A percentile compares a stretch with the other conserved stretches of the same genome.
Evolutionary conservation across 2,113 vertebrate species (phyloP).

Genomic region (Oriolus oriolus): DNA sequence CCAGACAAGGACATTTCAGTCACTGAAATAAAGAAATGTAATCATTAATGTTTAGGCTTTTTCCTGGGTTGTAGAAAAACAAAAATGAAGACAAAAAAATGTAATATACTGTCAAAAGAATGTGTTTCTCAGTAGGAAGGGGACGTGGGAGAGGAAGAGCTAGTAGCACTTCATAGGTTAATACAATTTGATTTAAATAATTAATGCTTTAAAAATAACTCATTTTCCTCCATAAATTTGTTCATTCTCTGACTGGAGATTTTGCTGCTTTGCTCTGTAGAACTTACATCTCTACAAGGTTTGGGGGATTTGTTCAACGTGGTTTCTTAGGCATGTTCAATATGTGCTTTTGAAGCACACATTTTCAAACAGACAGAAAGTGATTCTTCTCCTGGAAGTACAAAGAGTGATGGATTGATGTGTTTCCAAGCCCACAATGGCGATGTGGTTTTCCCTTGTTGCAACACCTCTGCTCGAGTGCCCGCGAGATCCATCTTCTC

Average conservation of each 20-base stretch:
- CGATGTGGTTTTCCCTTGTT: background rate
- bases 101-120: background rate
- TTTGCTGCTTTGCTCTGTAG: background rate
- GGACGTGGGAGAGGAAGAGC: background rate
- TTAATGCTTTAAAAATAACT: background rate
- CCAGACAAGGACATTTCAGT: conserved; percentile 3
- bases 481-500: background rate
- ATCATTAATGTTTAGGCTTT: background rate
- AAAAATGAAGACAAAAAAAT: background rate
- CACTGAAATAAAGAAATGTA: background rate
- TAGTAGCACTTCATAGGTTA: background rate
- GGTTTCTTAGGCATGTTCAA: background rate
- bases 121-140: background rate
- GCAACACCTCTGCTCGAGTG: background rate
- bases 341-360: background rate
- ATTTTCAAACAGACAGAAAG: background rate
- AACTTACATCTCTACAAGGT: background rate
- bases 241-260: background rate
- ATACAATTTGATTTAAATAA: background rate
- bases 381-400: background rate
- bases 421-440: background rate
- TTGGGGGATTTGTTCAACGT: background rate
- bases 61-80: background rate
- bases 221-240: background rate
- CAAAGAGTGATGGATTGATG: background rate